Conservation (phyloP, 2,888 invertebrate species). For the Acleris holmiana region DNA sequence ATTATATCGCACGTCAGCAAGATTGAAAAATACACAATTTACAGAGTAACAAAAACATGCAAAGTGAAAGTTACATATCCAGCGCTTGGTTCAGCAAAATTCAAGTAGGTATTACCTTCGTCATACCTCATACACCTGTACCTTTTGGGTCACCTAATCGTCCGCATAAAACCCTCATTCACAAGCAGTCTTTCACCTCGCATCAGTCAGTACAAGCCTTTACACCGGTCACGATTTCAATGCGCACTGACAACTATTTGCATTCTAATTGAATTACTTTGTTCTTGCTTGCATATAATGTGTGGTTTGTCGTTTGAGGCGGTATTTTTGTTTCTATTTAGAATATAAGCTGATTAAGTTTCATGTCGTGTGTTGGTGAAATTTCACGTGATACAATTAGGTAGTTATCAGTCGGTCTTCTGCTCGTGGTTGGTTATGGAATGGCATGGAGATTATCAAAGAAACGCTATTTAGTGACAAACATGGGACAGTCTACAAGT, state of each 20-base stretch:
- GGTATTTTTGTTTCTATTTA: conserved; percentile 28
- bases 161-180: background rate
- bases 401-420: background rate
- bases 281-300: conserved; percentile 43
- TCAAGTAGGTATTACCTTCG: too few relatives aligned
- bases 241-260: conserved; percentile 56
- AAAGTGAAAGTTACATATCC: too few relatives aligned
- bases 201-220: conserved; percentile 29
- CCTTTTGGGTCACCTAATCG: too few relatives aligned
- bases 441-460: too few relatives aligned
- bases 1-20: too few relatives aligned
- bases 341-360: conserved; percentile 15
- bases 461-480: too few relatives aligned
- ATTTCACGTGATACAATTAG: background rate
- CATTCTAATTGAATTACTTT: conserved; percentile 62
- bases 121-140: too few relatives aligned
- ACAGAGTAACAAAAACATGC: too few relatives aligned
- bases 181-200: conserved; percentile 5
- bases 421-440: too few relatives aligned
- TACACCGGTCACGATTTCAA: conserved; percentile 61
- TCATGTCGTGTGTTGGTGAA: conserved; percentile 1
- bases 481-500: too few relatives aligned
- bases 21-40: too few relatives aligned
- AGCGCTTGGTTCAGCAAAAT: too few relatives aligned
- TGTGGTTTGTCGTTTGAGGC: conserved; percentile 44